Base-by-base conservation (phyloP, 2,797 vertebrate genomes). In the Leptoclinus maculatus region DNA sequence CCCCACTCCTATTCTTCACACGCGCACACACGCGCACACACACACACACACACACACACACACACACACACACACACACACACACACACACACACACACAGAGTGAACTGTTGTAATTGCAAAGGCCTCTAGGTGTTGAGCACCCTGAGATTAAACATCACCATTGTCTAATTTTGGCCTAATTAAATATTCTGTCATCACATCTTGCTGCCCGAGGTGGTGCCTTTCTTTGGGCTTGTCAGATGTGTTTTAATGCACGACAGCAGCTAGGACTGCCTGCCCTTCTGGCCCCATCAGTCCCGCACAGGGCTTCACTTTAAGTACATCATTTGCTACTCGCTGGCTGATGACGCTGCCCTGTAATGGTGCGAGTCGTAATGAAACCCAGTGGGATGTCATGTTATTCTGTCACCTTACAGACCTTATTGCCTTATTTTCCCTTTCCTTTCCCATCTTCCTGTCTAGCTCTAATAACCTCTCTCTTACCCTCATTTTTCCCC, bases 161-260 rank as follows among this genome's bases (percentile, higher is more conserved):
- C 74, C 79, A 85, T 91, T 91, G 89, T 93, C 92, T 91, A 88
- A 91, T 91, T 91, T 90, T 90, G 85, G 83, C 76, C 80, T 89
- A 85, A 91, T 93, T 93, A 92, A 89, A 90, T 87, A 92, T 92
- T 89, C 88, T 84, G 83, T 86, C 88, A 85, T 88, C 78, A 71
- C 86, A 66, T 89, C 83, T 80, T 39, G 72, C 76, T 69, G 85
- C 92, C 91, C 19, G 70, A 89, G 90, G 90, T 85, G 76, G 51
- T 74, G 76, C 79, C 79, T 92, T 89, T 88, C 89, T 85, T 74
- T 57, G 70, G 73, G 80, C 84, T 91, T 93, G 88, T 94, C 92
- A 94, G 83, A 91, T 88, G 79, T 83, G 85, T 92, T 93, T 93
- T 91, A 89, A 92, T 91, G 81, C 88, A 79, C 59, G 70, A 71